A percentile compares a stretch with the other conserved stretches of the same genome.
Evolutionary conservation across 2,113 vertebrate species (phyloP).

Genomic region (Hippocampus mohnikei): DNA sequence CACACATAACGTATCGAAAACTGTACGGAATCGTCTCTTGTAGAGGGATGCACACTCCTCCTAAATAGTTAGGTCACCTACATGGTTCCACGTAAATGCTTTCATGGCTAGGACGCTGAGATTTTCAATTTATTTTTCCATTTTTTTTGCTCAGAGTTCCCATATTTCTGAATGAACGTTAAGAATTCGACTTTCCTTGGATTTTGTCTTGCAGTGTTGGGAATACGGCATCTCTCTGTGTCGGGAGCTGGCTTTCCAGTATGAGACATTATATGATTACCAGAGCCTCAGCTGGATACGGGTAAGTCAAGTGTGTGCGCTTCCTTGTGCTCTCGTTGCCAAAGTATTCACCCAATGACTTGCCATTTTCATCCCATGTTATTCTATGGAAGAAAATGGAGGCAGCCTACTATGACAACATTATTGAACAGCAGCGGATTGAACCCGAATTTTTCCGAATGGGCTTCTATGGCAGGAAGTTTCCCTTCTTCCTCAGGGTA

Average conservation of each 20-base stretch:
- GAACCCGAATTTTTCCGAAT: conserved; percentile 97
- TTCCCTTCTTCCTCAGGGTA: conserved; percentile 94
- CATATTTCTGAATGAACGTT: neutral
- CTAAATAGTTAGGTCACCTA: neutral
- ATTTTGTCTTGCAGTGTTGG: conserved; percentile 83
- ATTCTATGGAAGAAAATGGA: conserved; percentile 89
- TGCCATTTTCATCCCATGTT: conserved; percentile 33
- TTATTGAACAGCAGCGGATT: conserved; percentile 95
- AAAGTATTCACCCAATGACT: conserved; percentile 27
- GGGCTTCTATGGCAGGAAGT: conserved; percentile 97
- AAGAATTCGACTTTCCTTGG: neutral
- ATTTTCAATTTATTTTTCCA: neutral
- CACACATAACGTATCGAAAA: no score
- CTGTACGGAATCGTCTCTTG: no score
- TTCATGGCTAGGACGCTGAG: neutral
- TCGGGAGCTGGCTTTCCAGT: conserved; percentile 92
- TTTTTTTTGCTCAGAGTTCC: neutral
- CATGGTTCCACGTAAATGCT: neutral
- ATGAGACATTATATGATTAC: conserved; percentile 96
- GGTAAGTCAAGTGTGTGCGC: conserved; percentile 72
- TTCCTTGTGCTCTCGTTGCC: conserved; percentile 23
- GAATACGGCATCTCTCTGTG: conserved; percentile 96
- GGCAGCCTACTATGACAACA: conserved; percentile 96
- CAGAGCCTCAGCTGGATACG: conserved; percentile 99
- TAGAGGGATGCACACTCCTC: no score